These are phyloP conservation scores for Tragopan temminckii DNA, from an alignment of 2,797 vertebrate species.

Conservation along the genomic window DNA sequence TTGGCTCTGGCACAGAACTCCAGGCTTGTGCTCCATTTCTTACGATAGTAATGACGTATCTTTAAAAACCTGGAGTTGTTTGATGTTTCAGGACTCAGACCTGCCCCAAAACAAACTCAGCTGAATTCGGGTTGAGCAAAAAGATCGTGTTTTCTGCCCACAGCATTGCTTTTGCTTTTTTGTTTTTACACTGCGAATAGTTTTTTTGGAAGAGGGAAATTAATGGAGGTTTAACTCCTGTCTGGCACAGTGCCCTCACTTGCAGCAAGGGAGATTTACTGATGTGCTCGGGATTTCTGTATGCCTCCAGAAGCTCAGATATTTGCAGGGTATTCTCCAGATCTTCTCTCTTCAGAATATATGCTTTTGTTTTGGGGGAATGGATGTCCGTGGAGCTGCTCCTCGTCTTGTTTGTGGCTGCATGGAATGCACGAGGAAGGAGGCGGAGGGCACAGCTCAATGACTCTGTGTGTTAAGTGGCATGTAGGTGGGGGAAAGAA, in stretches of 20 bases:
- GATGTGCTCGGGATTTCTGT: background rate
- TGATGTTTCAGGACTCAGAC: background rate
- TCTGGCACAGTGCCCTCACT: background rate
- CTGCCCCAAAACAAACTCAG: background rate
- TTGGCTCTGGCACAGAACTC: conserved; percentile 17
- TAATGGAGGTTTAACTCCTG: background rate
- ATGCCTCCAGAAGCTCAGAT: background rate
- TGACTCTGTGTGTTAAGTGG: background rate
- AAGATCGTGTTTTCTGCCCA: background rate
- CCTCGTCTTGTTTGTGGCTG: fast-evolving
- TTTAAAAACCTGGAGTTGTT: background rate
- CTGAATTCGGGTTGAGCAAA: background rate
- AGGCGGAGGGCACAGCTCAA: fast-evolving
- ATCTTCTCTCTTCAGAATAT: background rate
- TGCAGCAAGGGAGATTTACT: background rate
- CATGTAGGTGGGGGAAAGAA: background rate
- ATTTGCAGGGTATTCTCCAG: background rate
- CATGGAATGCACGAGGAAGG: background rate
- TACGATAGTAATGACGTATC: conserved; percentile 5
- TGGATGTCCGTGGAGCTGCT: background rate
- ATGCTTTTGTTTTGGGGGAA: background rate
- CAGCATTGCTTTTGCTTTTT: background rate
- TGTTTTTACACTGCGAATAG: background rate
- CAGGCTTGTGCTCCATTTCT: conserved; percentile 4
- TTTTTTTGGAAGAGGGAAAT: background rate